Conservation (phyloP, 2,113 vertebrate species). For the Blennius ocellaris region DNA sequence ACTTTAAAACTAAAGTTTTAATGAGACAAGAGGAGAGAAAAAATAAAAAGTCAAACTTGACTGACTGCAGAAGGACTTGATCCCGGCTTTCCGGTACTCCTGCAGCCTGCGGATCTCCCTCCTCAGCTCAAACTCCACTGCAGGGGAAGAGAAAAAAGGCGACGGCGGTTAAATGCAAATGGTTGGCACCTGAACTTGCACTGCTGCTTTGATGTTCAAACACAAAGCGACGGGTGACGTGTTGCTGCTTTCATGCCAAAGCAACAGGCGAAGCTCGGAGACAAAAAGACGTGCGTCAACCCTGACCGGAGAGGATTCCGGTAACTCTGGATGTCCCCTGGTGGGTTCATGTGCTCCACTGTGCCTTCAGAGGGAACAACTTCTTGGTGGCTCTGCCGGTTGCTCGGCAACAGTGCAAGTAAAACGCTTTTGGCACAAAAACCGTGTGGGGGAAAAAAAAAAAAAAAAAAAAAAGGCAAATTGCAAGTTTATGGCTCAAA, state of each 20-base stretch:
- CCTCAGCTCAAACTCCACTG: slow-evolving; percentile 98
- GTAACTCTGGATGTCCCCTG: too few relatives aligned
- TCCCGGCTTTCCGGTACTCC: slow-evolving; percentile 93
- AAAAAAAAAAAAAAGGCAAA: neutral
- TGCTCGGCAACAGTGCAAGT: slow-evolving; percentile 12
- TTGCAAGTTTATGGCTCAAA: neutral
- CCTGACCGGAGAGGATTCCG: too few relatives aligned
- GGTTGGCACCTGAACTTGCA: slow-evolving; percentile 8
- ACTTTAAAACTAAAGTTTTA: slow-evolving; percentile 19
- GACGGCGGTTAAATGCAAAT: slow-evolving; percentile 20
- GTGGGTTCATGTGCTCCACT: neutral
- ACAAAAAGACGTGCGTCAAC: too few relatives aligned
- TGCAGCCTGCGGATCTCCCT: slow-evolving; percentile 93
- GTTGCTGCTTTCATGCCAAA: neutral
- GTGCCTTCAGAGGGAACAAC: neutral
- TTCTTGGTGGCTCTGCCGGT: neutral
- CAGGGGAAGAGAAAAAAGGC: slow-evolving; percentile 20
- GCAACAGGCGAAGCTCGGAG: too few relatives aligned
- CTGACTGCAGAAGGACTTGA: slow-evolving; percentile 98
- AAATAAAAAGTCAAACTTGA: slow-evolving; percentile 58
- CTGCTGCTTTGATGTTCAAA: too few relatives aligned
- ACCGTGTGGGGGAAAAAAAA: neutral
- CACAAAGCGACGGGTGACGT: neutral
- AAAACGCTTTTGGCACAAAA: neutral
- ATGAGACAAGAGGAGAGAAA: slow-evolving; percentile 4